Percentiles rank a stretch among this genome's conserved stretches.
Conservation (phyloP, 2,888 invertebrate genomes). For the Autographa pulchrina region DNA sequence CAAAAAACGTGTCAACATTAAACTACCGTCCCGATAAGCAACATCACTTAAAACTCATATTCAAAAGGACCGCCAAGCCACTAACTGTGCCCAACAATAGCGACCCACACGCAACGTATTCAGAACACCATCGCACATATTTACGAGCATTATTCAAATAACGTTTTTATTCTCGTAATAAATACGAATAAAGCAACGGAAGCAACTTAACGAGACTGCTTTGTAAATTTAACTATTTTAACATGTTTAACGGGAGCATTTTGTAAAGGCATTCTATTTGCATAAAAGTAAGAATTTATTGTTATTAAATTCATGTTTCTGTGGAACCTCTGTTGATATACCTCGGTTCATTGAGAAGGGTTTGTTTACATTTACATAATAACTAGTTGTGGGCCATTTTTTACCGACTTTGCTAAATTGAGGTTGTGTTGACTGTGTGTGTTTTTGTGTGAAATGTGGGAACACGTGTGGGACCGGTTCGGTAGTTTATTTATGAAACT, state of each 20-base stretch:
- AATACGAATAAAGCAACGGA: conserved; percentile 50
- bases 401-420: conserved; percentile 18
- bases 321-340: conserved; percentile 16
- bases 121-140: conserved; percentile 10
- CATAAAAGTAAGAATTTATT: conserved; percentile 52
- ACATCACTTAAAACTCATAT: not conserved
- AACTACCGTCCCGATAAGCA: not conserved
- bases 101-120: conserved; percentile 7
- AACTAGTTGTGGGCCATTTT: conserved; percentile 13
- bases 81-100: not conserved
- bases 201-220: conserved; percentile 42
- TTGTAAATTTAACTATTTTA: conserved; percentile 53
- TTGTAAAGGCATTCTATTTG: conserved; percentile 47
- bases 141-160: conserved; percentile 37
- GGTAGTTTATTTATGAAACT: not conserved
- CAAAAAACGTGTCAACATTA: not conserved
- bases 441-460: not conserved
- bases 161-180: conserved; percentile 34
- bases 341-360: not conserved
- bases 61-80: not conserved
- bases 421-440: conserved; percentile 6
- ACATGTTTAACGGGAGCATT: conserved; percentile 44
- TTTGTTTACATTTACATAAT: conserved; percentile 3
- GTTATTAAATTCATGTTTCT: conserved; percentile 47
- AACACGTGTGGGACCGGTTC: not conserved